These are phyloP conservation scores for Urocyon cinereoargenteus DNA, from an alignment of 2,797 vertebrate species.

Conservation along the genomic window DNA sequence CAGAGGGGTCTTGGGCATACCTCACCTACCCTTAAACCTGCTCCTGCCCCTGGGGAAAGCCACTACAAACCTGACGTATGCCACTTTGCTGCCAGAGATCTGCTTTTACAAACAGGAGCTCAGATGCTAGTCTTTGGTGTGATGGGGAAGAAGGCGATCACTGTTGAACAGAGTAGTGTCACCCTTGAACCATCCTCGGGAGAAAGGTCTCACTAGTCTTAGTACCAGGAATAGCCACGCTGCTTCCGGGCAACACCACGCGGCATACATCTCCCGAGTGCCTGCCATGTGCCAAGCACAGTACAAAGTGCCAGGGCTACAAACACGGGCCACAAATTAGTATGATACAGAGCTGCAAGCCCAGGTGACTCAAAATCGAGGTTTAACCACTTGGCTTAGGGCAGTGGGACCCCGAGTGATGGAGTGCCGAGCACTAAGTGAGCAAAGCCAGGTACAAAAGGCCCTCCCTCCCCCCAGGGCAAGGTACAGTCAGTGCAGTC, in stretches of 20 bases:
- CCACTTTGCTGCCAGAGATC: neutral
- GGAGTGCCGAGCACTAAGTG: accelerated
- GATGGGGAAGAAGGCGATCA: neutral
- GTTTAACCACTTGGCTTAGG: neutral
- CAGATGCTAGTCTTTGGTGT: neutral
- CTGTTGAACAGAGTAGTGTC: too few relatives aligned
- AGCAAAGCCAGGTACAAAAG: neutral
- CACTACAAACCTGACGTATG: too few relatives aligned
- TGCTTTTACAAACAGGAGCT: accelerated
- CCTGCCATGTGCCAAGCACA: neutral
- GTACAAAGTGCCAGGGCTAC: neutral
- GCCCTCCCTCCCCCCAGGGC: neutral
- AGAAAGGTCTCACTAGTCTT: accelerated
- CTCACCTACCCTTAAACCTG: neutral
- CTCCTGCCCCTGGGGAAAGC: neutral
- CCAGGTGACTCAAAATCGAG: neutral
- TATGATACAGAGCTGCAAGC: accelerated
- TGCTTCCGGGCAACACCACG: neutral
- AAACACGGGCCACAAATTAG: neutral
- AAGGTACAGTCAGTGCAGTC: accelerated
- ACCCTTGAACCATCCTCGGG: accelerated
- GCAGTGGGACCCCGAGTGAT: accelerated
- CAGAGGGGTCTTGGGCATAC: neutral
- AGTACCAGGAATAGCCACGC: neutral
- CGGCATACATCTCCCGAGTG: neutral